Base-by-base conservation (phyloP, 2,888 invertebrate species). In the Cataglyphis cursor region DNA sequence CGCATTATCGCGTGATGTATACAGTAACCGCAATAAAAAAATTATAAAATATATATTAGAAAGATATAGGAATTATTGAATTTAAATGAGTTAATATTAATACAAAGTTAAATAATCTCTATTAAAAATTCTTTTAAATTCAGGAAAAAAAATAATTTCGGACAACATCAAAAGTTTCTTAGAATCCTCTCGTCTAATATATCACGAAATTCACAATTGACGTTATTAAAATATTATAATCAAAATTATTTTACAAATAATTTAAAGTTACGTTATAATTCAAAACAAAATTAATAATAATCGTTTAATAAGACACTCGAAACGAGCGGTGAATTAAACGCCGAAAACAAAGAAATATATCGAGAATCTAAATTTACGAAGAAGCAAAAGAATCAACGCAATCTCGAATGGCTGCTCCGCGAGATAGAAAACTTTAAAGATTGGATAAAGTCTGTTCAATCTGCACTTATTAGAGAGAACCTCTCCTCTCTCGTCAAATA, bases 301-400 rank as follows among this genome's bases (percentile, higher is more conserved):
- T 65, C 6, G 21, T 12, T 68, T 12, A 6, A 59, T 12, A 6
- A 59, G 21, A 31, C 35, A 18, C n/a, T 51, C 48, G 15, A 64
- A 21, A 38, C n/a, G 28, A 5, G 10, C 12, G 10, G 21, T 21
- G 21, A 44, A 21, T n/a, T 31, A 24, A 24, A 44, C 35, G 18
- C 12, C 8, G 24, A 15, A 31, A 76, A 80, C 18, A 35, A 75
- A 3, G 28, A 70, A 35, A 24, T 72, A 12, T 48, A 70, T 72
- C 72, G 72, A 15, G 24, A 10, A 48, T 35, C 15, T 54, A 72
- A 61, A 18, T 35, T 48, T 21, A 24, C n/a, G 59, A 24, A 54
- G 59, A 83, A 83, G 78, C 82, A 80, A 84, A 81, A 62, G 83
- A 88, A 88, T 84, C 80, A 85, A 82, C 82, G 81, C 31, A 76